Percentiles rank a stretch among this genome's conserved stretches.
phyloP scores from a whole-genome alignment of 1,140 invertebrate species.

The Octopus bimaculoides region DNA sequence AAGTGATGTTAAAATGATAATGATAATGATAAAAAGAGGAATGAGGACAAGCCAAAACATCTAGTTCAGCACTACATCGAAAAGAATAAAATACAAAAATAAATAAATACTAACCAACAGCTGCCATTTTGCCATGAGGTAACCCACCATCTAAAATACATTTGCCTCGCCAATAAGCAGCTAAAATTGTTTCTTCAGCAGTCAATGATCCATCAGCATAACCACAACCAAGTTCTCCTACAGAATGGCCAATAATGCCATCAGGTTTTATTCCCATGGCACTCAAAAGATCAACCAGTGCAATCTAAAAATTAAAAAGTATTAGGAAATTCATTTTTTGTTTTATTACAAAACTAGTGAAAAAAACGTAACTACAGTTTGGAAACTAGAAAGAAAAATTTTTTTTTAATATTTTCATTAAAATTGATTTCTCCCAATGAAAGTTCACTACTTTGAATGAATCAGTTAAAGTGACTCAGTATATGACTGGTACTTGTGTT shows the following conservation, averaged over 20 bases:
- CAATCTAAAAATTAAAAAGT: conserved; percentile 65
- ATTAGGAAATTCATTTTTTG: neutral
- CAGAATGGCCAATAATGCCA: conserved; percentile 94
- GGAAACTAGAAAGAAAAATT: too few species aligned
- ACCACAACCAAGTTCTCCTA: conserved; percentile 73
- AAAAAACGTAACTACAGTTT: too few species aligned
- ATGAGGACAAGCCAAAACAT: too few species aligned
- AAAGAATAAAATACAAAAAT: neutral
- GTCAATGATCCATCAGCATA: conserved; percentile 95
- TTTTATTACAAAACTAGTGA: too few species aligned
- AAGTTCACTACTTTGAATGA: too few species aligned
- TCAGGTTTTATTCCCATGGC: conserved; percentile 79
- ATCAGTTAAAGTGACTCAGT: too few species aligned
- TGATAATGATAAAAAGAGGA: too few species aligned
- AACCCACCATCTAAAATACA: conserved; percentile 79
- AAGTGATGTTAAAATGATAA: too few species aligned
- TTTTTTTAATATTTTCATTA: too few species aligned
- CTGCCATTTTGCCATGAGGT: conserved; percentile 77
- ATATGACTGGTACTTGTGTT: too few species aligned
- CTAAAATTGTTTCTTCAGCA: conserved; percentile 85
- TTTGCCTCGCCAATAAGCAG: conserved; percentile 88
- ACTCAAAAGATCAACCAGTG: conserved; percentile 81
- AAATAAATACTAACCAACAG: conserved; percentile 63
- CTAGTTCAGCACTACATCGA: too few species aligned
- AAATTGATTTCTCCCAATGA: too few species aligned